These are phyloP conservation scores for Geotria australis DNA, from an alignment of 2,797 vertebrate species.

Conservation along the genomic window DNA sequence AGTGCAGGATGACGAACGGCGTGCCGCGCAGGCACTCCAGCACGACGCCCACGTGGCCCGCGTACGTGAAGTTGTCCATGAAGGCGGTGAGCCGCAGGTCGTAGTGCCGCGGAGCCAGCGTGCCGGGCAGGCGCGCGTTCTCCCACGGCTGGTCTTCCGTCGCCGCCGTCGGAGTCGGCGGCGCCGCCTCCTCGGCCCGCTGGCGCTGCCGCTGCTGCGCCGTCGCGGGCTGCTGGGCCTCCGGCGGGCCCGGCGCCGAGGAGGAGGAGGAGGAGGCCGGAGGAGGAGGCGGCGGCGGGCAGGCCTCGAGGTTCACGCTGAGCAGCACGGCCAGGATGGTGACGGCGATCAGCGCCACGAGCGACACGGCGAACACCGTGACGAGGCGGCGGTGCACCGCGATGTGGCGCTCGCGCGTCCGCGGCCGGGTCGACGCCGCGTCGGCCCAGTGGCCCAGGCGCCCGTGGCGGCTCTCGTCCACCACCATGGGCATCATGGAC, in stretches of 20 bases:
- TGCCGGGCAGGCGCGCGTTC: conserved; percentile 26
- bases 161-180: conserved; percentile 6
- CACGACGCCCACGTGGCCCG: conserved; percentile 60
- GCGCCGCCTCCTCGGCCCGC: conserved; percentile 8
- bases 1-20: conserved; percentile 53
- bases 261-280: too few species aligned
- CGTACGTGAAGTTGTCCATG: conserved; percentile 94
- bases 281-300: conserved; percentile 3
- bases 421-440: conserved; percentile 34
- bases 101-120: conserved; percentile 53
- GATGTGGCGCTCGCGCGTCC: conserved; percentile 50
- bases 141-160: conserved; percentile 31
- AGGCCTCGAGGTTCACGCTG: conserved; percentile 50
- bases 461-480: conserved; percentile 32
- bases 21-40: conserved; percentile 52
- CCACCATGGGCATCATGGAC: conserved; percentile 22
- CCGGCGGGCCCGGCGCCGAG: too few species aligned
- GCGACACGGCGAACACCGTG: conserved; percentile 49
- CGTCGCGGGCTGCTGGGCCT: conserved; percentile 8
- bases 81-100: conserved; percentile 45
- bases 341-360: conserved; percentile 48
- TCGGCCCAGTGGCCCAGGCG: conserved; percentile 53
- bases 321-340: conserved; percentile 50
- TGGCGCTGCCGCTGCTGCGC: conserved; percentile 3
- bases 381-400: conserved; percentile 51